Base-by-base conservation (phyloP, 2,888 invertebrate genomes). In the Zaprionus bogoriensis region DNA sequence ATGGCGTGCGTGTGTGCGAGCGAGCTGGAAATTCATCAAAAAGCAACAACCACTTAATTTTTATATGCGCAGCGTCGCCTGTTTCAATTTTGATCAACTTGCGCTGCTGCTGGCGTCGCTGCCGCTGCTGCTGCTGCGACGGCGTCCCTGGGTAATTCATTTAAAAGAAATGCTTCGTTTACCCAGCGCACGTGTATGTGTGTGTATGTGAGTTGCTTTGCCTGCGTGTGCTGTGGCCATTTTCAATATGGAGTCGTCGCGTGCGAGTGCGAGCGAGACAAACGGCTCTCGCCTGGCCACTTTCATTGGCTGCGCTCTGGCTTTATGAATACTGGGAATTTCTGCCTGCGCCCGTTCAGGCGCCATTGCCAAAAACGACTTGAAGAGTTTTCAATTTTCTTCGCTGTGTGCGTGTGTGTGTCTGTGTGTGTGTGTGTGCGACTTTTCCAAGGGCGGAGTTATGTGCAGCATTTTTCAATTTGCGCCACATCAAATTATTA, bases 401-500 rank as follows among this genome's bases (percentile, higher is more conserved):
- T 82, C 23, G 50, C 41, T 52, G 51, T 39, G 17, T 48, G 10
- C 47, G 32, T 50, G 30, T 36, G n/a, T 41, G 23, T 38, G 47
- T 54, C 28, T 54, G 50, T 55, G 44, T 36, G 58, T 45, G 45
- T 54, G 48, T 53, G 57, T 62, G 54, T 30, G 51, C 17, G 54
- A 70, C 66, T 71, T 78, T 81, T 82, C 71, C 71, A 72, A 80
- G 87, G 89, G 90, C 89, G 89, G 90, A 89, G 90, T 89, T 87
- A 87, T 84, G n/a, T n/a, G 79, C 77, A 67, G 75, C 74, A 77
- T 84, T 87, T 86, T 88, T 87, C 88, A 89, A 89, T 89, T 90
- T 88, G 77, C 79, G 69, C 63, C 81, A 77, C 83, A 87, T 89
- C 88, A 89, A 88, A 87, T 88, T 89, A 90, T 90, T 83, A 89